A percentile compares a stretch with the other conserved stretches of the same genome.
Evolutionary conservation across 2,113 vertebrate genomes (phyloP).

Genomic region (crab-eating macaque (Macaca fascicularis)): DNA sequence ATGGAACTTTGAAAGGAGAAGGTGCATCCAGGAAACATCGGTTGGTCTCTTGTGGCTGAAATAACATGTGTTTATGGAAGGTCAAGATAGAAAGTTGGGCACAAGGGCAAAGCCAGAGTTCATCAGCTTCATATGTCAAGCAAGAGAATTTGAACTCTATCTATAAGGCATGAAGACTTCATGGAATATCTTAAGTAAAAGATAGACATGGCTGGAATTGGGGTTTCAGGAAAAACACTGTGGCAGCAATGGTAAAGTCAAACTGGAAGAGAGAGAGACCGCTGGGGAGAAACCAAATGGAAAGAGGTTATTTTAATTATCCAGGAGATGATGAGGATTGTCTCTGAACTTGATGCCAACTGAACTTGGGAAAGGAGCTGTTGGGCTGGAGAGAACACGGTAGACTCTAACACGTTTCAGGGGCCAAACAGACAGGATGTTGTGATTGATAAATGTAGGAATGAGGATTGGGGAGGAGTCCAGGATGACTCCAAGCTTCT

Average conservation of each 20-base stretch:
- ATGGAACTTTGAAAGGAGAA: background rate
- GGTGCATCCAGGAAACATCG: background rate
- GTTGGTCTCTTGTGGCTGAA: background rate
- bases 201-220: background rate
- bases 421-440: background rate
- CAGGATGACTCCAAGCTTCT: constrained; percentile 34
- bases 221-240: background rate
- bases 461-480: background rate
- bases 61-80: background rate
- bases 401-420: background rate
- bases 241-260: background rate
- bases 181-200: background rate
- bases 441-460: background rate
- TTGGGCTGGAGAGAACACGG: background rate
- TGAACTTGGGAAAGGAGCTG: background rate
- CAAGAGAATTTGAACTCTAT: background rate
- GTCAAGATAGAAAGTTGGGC: background rate
- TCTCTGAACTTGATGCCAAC: background rate
- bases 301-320: background rate
- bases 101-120: background rate
- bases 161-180: background rate
- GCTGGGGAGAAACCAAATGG: background rate
- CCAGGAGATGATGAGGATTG: background rate
- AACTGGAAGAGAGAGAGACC: background rate
- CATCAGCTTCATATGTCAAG: background rate